phyloP scores from a whole-genome alignment of 1,140 invertebrate species.

The Prorops nasuta region DNA sequence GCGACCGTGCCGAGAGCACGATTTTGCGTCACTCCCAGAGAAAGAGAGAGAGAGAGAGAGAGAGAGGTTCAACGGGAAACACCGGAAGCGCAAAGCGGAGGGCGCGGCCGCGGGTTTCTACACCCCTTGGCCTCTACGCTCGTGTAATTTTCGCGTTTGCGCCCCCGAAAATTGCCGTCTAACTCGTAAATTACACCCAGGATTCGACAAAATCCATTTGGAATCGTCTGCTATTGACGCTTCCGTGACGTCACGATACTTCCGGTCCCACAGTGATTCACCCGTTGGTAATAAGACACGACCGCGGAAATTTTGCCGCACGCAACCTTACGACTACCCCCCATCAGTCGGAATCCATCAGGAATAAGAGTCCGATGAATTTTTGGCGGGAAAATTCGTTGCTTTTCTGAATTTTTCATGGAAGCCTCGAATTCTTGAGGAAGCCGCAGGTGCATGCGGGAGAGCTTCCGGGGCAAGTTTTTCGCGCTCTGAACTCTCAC shows the following conservation, averaged over 20 bases:
- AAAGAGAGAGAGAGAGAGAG: background rate
- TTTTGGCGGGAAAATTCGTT: background rate
- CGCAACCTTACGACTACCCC: too few species aligned
- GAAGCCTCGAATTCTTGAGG: too few species aligned
- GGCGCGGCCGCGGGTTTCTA: background rate
- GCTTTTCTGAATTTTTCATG: too few species aligned
- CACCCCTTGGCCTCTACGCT: too few species aligned
- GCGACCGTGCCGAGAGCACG: slow-evolving; percentile 33
- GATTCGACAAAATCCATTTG: too few species aligned
- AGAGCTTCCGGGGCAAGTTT: slow-evolving; percentile 4
- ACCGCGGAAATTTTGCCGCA: too few species aligned
- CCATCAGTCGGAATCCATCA: background rate
- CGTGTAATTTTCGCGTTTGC: slow-evolving; percentile 46
- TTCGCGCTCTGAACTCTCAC: background rate
- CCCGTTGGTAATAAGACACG: too few species aligned
- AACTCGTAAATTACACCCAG: slow-evolving; percentile 42
- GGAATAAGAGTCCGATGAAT: background rate
- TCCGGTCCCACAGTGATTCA: too few species aligned
- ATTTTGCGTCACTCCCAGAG: slow-evolving; percentile 43
- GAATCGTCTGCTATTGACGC: too few species aligned
- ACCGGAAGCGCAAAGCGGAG: background rate
- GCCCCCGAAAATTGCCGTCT: too few species aligned
- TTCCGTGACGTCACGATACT: too few species aligned
- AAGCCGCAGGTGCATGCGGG: background rate
- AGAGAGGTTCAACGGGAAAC: background rate